phyloP scores from a whole-genome alignment of 1,140 invertebrate species.

The Odontomachus brunneus region DNA sequence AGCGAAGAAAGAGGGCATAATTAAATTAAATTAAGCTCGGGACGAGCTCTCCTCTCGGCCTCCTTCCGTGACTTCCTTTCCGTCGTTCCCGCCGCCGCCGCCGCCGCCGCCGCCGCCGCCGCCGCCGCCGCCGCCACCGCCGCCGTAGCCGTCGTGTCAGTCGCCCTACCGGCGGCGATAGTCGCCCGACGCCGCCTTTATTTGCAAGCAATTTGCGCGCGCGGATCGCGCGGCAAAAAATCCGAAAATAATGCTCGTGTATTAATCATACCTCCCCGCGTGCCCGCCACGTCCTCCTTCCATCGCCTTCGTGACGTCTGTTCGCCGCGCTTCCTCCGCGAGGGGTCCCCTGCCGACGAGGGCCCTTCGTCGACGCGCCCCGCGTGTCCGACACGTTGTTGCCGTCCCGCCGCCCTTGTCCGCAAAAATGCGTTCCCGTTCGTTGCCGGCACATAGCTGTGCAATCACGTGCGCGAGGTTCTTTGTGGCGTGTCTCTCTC shows the following conservation, averaged over 20 bases:
- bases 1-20: conserved; percentile 79
- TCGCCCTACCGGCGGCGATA: conserved; percentile 71
- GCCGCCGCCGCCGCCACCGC: conserved; percentile 30
- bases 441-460: conserved; percentile 37
- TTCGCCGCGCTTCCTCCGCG: conserved; percentile 57
- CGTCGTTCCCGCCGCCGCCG: neutral
- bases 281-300: conserved; percentile 57
- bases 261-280: conserved; percentile 81
- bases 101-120: neutral
- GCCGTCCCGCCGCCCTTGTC: neutral
- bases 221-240: conserved; percentile 79
- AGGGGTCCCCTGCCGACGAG: conserved; percentile 45
- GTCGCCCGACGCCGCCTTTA: conserved; percentile 77
- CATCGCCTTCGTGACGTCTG: conserved; percentile 66
- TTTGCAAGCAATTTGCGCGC: conserved; percentile 83
- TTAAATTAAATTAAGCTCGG: conserved; percentile 80
- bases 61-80: conserved; percentile 55
- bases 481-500: conserved; percentile 4
- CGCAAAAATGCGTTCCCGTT: conserved; percentile 53
- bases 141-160: neutral
- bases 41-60: conserved; percentile 55
- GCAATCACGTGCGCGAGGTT: conserved; percentile 49
- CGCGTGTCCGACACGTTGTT: conserved; percentile 52
- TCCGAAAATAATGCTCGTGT: conserved; percentile 82
- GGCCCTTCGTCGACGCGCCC: conserved; percentile 64